Base-by-base conservation (phyloP, 2,113 vertebrate genomes). In the Nansenia antarctica region DNA sequence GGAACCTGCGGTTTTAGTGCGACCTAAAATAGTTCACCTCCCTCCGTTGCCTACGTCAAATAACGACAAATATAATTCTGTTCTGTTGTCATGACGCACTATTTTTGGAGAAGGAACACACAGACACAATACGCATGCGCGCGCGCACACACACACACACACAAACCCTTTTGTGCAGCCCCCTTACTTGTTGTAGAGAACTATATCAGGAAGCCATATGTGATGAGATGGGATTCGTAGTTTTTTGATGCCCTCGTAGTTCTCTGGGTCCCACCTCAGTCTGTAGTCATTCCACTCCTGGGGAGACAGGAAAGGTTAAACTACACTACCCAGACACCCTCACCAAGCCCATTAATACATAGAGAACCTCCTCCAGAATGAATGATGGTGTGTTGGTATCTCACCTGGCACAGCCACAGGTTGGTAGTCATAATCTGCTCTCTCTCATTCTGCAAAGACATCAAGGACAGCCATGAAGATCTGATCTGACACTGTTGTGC, bases 361-460 rank as follows among this genome's bases (percentile, higher is more conserved):
- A 3, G 42, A 47, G 42, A n/a, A n/a, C 42, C 15, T 5, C 42
- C 42, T 47, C 42, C 14, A 47, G n/a, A n/a, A n/a, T 47, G 42
- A 18, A 42, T 42, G 39, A n/a, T n/a, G n/a, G n/a, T n/a, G n/a
- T n/a, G n/a, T 42, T 42, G 11, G 39, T 9, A 42, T 42, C 3
- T 66, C 82, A 92, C 92, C 92, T 94, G 92, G 64, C 73, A 92
- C 65, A 94, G 87, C 92, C 92, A 94, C 76, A 93, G 70, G 67
- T 94, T 93, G 32, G 92, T 94, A 0, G 92, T 94, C 92, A 94
- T 94, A 35, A 94, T 93, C 80, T 94, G 92, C 58, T 94, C 92
- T 39, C 92, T 82, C 66, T 94, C 92, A 60, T 94, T 94, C 92
- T 94, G 82, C 39, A 42, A 9, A 27, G 7, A 59, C 22, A 29